A percentile compares a stretch with the other conserved stretches of the same genome.
These are phyloP conservation scores for Tachysurus vachellii DNA, from an alignment of 2,113 vertebrate genomes.

Conservation along the genomic window DNA sequence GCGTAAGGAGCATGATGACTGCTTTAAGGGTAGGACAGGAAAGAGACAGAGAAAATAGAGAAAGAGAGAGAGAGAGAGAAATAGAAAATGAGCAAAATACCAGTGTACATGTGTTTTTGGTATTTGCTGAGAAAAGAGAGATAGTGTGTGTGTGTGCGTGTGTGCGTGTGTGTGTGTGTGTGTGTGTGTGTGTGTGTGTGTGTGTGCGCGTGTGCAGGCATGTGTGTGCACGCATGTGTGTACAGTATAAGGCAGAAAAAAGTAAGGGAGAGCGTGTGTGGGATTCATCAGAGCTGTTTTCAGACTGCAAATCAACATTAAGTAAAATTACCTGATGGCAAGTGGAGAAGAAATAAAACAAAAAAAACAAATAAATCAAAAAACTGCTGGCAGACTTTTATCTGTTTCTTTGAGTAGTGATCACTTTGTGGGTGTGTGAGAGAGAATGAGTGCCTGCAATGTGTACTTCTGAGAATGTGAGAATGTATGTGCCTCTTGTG, in stretches of 20 bases:
- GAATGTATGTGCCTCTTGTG: neutral
- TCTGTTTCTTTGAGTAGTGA: constrained; percentile 49
- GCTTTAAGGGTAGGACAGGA: constrained; percentile 9
- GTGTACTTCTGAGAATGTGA: neutral
- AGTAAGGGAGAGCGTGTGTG: constrained; percentile 3
- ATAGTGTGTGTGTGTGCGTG: neutral
- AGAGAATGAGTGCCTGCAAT: neutral
- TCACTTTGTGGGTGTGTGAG: constrained; percentile 14
- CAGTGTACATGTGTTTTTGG: neutral
- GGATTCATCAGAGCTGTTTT: constrained; percentile 58
- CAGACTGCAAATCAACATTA: constrained; percentile 67
- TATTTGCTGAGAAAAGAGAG: neutral
- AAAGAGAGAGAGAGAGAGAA: constrained; percentile 24
- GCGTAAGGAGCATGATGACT: neutral
- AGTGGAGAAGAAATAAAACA: constrained; percentile 51
- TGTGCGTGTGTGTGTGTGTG: constrained; percentile 11
- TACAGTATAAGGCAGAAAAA: neutral
- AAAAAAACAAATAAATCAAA: constrained; percentile 66
- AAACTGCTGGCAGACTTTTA: constrained; percentile 58
- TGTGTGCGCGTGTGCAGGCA: too few species aligned
- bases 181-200: too few species aligned
- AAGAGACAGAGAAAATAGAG: neutral
- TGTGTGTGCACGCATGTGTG: neutral
- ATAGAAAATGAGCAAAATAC: neutral
- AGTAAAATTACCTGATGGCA: constrained; percentile 60